Evolutionary conservation across 1,140 invertebrate genomes (phyloP), one percentile per base, ranked within the genome.

Genomic region (Nilaparvata lugens): DNA sequence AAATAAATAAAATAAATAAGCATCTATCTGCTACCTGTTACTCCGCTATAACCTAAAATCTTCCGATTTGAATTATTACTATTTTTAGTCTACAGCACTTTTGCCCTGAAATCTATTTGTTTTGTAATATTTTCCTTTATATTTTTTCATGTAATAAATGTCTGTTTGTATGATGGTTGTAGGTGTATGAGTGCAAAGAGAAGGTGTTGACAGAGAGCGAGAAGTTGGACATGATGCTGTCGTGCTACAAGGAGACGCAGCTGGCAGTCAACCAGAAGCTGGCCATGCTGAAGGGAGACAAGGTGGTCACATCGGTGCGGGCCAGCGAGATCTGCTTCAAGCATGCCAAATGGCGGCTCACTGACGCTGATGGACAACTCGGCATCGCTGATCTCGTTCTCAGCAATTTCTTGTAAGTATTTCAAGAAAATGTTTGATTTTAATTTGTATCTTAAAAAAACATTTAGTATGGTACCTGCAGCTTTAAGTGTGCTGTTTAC

Each of bases 261-360:
- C 76, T 89, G 5, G 76, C 79, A 3, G 79, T 81, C 42, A 81
- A 80, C 35, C 80, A 80, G 64, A 79, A 82, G 63, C 70, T 82
- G 52, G 76, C 74, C 4, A 76, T 75, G 13, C 71, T 73, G 43
- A 64, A 77, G 60, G 74, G 75, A 62, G 83, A 86, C 66, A 84
- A 86, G 65, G 82, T 84, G 35, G 81, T 86, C 28, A 84, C 84
- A 2, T 85, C 93, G 31, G 87, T 93, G 7, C 31, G 31, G 45
- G 85, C 91, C 21, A 95, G 95, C 72, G 96, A 99, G 78, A 97
- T 99, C 65, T 98, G 93, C 73, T 98, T 99, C 72, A 97, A 97
- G 74, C 91, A 95, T 73, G 96, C 96, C n/a, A 89, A 95, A 65
- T 99, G 97, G 97, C 75, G 95, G 56, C 81, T 99, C 23, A 99